A percentile compares a stretch with the other conserved stretches of the same genome.
These are phyloP conservation scores for Cochlearius cochlearius DNA, from an alignment of 2,113 vertebrate genomes.

Conservation along the genomic window DNA sequence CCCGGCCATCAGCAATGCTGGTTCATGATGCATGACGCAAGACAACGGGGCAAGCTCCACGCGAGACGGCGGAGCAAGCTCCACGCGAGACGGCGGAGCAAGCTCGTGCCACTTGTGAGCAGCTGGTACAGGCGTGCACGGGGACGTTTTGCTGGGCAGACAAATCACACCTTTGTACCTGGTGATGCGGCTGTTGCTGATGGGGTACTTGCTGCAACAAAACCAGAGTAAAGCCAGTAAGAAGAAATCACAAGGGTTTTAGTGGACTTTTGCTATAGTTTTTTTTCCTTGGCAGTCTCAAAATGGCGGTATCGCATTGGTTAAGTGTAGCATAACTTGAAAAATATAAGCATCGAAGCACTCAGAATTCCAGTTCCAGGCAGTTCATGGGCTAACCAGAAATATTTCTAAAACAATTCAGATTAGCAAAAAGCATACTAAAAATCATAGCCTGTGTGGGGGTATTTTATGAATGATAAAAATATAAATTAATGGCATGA, in stretches of 20 bases:
- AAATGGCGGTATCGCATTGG: not conserved
- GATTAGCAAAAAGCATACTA: not conserved
- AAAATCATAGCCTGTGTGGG: not conserved
- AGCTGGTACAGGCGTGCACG: accelerated
- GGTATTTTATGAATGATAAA: not conserved
- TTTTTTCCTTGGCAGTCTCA: not conserved
- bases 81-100: not conserved
- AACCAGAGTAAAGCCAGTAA: not conserved
- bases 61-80: too few relatives aligned
- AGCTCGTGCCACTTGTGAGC: not conserved
- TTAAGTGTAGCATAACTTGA: not conserved
- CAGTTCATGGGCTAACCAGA: not conserved
- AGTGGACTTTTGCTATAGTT: not conserved
- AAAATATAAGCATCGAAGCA: not conserved
- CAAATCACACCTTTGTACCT: not conserved
- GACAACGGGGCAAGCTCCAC: too few relatives aligned
- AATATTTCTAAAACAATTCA: not conserved
- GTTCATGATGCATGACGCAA: not conserved
- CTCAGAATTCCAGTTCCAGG: not conserved
- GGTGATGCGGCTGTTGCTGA: accelerated
- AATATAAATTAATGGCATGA: not conserved
- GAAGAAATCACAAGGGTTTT: not conserved
- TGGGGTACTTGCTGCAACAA: not conserved
- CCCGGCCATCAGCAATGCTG: not conserved
- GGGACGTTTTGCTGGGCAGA: not conserved